A percentile compares a stretch with the other conserved stretches of the same genome.
These are phyloP conservation scores for Cosmia pyralina DNA, from an alignment of 2,888 invertebrate genomes.

Conservation along the genomic window DNA sequence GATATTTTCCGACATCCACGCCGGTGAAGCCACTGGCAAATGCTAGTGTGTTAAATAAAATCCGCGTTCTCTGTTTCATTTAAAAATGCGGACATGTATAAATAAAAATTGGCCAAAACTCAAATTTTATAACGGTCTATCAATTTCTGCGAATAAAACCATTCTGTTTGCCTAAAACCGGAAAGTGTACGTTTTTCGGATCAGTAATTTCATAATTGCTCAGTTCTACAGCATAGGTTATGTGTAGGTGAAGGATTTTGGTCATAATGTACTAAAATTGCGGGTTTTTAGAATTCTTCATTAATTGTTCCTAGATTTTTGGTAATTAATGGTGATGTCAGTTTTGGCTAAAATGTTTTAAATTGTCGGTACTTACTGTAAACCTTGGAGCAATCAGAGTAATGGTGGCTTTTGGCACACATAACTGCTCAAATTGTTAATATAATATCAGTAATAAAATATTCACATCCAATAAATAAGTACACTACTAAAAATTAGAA, in stretches of 20 bases:
- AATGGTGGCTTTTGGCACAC: constrained; percentile 18
- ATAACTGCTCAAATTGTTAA: neutral
- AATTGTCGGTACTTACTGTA: constrained; percentile 2
- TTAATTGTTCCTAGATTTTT: constrained; percentile 19
- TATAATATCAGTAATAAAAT: constrained; percentile 15
- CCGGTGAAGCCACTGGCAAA: too few relatives aligned
- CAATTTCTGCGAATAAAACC: constrained; percentile 39
- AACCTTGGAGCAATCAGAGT: constrained; percentile 52
- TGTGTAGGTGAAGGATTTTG: constrained; percentile 40
- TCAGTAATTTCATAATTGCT: constrained; percentile 58
- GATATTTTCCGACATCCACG: too few relatives aligned
- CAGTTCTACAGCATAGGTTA: constrained; percentile 13
- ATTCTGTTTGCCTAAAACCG: constrained; percentile 46
- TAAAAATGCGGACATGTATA: constrained; percentile 7
- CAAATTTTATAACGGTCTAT: constrained; percentile 49
- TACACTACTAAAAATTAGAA: constrained; percentile 13
- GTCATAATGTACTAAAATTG: constrained; percentile 22
- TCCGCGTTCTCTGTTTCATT: neutral
- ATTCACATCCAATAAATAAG: constrained; percentile 17
- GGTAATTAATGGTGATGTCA: constrained; percentile 13
- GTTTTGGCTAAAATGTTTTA: neutral
- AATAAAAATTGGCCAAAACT: constrained; percentile 32
- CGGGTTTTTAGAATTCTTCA: constrained; percentile 12
- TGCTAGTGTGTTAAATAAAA: neutral
- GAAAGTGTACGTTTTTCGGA: constrained; percentile 49